Base-by-base conservation (phyloP, 1,140 invertebrate species). In the Heliconius congener region DNA sequence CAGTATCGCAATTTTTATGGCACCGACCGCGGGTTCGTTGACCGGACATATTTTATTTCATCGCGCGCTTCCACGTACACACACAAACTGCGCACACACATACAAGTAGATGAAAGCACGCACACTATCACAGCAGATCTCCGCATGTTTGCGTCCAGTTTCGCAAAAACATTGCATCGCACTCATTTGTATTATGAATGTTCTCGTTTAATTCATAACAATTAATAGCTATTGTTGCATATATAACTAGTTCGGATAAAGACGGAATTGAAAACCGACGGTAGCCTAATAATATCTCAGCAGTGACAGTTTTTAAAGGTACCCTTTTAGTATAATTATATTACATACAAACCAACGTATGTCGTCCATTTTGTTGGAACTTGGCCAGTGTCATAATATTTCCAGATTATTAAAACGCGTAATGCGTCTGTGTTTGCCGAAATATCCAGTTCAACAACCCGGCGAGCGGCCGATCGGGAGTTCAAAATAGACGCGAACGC, bases 11-110 rank as follows among this genome's bases (percentile, higher is more conserved):
- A 94, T 94, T 94, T 94, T 94, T 94, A 94, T 92, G 91, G 93
- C 93, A 93, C 93, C 91, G 89, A 92, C 89, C 90, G 90, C 87
- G 91, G 85, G 93, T 88, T 94, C 93, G 88, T 92, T 93, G 93
- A 93, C 91, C 93, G 93, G 93, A 93, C 93, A 94, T 94, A 94
- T 93, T 94, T 94, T 94, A 94, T 94, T 94, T 94, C 90, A 94
- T 93, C 93, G 93, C 93, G 91, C 91, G 91, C 91, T 92, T 93
- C 92, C 90, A 92, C 90, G 91, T 93, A 91, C 91, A 92, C 92
- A 94, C 89, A 93, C 88, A 92, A 85, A 86, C 84, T 81, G 84
- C 80, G 84, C 86, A 86, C 88, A 87, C 89, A 87, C 85, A 85
- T 85, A 82, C 87, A 89, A 79, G 79, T 81, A 84, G 83, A 86